Conservation (phyloP, 2,113 vertebrate genomes). For the Cottus gobio region DNA sequence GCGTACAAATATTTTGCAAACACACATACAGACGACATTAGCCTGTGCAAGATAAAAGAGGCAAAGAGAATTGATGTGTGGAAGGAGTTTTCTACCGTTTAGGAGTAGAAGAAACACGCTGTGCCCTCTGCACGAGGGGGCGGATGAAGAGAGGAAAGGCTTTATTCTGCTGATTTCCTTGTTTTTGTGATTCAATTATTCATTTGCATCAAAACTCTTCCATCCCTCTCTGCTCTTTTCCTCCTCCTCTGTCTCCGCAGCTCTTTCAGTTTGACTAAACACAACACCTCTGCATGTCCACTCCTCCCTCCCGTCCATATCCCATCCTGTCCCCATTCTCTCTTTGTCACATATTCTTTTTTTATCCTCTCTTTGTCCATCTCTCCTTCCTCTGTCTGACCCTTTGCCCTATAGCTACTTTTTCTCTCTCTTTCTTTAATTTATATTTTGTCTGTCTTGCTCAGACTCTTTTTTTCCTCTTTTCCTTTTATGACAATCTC, state of each 20-base stretch:
- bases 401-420: slow-evolving; percentile 10
- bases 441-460: slow-evolving; percentile 52
- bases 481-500: slow-evolving; percentile 70
- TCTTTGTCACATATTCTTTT: slow-evolving; percentile 20
- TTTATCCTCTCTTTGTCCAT: slow-evolving; percentile 5
- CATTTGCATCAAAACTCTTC: slow-evolving; percentile 58
- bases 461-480: slow-evolving; percentile 59
- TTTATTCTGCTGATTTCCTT: slow-evolving; percentile 60
- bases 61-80: neutral
- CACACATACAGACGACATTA: neutral
- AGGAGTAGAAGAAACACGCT: neutral
- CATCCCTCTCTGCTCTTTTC: slow-evolving; percentile 16
- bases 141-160: neutral
- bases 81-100: neutral
- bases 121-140: slow-evolving; percentile 12
- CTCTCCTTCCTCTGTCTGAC: slow-evolving; percentile 4
- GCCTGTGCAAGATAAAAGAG: neutral
- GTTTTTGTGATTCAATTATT: slow-evolving; percentile 61
- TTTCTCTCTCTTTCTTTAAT: slow-evolving; percentile 41
- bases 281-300: slow-evolving; percentile 46
- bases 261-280: slow-evolving; percentile 51
- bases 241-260: slow-evolving; percentile 31
- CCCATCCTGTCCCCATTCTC: neutral
- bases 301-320: slow-evolving; percentile 34
- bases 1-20: slow-evolving; percentile 20